Evolutionary conservation across 2,797 vertebrate genomes (phyloP).

Genomic region (Dromococcyx pavoninus): DNA sequence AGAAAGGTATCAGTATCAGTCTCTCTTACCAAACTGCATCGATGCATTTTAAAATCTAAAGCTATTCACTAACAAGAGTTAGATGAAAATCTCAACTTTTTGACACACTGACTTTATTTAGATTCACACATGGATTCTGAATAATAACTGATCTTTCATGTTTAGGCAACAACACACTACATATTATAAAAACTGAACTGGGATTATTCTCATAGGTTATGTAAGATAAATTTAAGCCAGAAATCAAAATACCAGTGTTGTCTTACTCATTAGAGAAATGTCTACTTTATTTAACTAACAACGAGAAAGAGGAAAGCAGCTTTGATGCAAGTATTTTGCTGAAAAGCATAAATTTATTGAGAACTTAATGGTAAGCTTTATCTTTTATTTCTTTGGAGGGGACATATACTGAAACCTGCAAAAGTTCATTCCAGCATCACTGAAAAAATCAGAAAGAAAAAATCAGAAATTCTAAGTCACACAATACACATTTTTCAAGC

Average conservation of each 20-base stretch:
- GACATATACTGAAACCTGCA: background rate
- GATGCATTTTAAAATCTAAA: background rate
- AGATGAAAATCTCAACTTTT: background rate
- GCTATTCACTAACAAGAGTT: background rate
- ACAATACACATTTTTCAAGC: background rate
- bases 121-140: background rate
- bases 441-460: background rate
- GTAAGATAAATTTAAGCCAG: background rate
- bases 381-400: background rate
- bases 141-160: background rate
- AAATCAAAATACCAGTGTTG: background rate
- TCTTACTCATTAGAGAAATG: background rate
- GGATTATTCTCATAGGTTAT: background rate
- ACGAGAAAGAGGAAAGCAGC: background rate
- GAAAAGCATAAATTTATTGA: background rate
- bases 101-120: background rate
- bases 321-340: background rate
- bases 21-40: background rate
- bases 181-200: background rate
- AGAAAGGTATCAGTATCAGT: constrained; percentile 21
- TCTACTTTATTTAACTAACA: background rate
- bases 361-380: background rate
- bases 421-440: background rate
- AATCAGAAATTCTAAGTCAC: background rate
- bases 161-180: background rate